A percentile compares a stretch with the other conserved stretches of the same genome.
Evolutionary conservation across 2,888 invertebrate species (phyloP).

Genomic region (Leptinotarsa tumamoca): DNA sequence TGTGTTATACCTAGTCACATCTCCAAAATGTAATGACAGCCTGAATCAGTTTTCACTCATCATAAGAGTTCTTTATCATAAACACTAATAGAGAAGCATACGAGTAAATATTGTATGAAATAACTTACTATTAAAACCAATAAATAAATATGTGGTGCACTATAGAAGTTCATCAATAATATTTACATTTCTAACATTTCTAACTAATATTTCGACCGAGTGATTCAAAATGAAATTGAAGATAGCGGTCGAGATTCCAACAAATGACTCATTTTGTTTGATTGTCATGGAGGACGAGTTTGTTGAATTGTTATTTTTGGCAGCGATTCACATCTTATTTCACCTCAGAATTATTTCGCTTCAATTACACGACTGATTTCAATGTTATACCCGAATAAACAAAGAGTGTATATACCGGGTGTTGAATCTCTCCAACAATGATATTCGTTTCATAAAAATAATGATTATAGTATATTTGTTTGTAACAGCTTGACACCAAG

Average conservation of each 20-base stretch:
- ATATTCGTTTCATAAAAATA: no score
- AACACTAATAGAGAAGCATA: no score
- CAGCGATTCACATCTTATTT: conserved; percentile 3
- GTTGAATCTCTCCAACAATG: neutral
- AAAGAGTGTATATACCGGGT: neutral
- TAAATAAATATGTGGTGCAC: no score
- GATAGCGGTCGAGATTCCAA: neutral
- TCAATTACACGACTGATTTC: conserved; percentile 6
- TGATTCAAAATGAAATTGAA: neutral
- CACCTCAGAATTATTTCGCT: neutral
- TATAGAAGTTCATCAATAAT: no score
- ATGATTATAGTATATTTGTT: no score
- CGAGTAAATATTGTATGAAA: no score
- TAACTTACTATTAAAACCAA: no score
- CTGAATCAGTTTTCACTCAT: no score
- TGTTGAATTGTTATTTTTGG: conserved; percentile 12
- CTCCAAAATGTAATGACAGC: no score
- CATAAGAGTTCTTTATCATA: no score
- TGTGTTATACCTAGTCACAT: no score
- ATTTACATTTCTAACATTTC: neutral
- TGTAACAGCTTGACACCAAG: no score
- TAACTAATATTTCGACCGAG: neutral
- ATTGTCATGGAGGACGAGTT: neutral
- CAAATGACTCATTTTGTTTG: conserved; percentile 9
- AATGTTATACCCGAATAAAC: neutral